Conservation (phyloP, 2,888 invertebrate genomes). For the Allacma fusca region DNA sequence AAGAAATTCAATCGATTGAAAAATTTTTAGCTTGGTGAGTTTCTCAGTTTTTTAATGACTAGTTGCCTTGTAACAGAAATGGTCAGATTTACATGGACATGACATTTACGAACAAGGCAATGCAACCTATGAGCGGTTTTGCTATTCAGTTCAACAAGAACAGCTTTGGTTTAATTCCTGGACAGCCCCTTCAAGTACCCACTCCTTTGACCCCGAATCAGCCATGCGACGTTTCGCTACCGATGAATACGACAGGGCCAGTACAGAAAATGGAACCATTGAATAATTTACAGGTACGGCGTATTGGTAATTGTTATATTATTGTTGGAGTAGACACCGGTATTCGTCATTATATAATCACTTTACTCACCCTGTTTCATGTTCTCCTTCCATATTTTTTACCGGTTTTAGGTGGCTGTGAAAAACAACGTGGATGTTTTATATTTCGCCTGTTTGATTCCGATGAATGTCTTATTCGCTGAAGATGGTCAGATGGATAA, state of each 20-base stretch:
- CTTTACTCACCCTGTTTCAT: too few relatives aligned
- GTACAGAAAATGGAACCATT: constrained; percentile 98
- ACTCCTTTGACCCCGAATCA: constrained; percentile 82
- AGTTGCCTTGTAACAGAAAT: constrained; percentile 67
- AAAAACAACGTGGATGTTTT: constrained; percentile 99
- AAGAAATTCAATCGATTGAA: constrained; percentile 40
- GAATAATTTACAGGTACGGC: constrained; percentile 85
- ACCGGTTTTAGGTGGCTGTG: constrained; percentile 79
- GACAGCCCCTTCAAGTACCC: constrained; percentile 79
- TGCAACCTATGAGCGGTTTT: constrained; percentile 96
- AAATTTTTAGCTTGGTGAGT: too few relatives aligned
- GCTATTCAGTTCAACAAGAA: constrained; percentile 99
- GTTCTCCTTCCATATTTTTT: neutral
- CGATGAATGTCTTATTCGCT: constrained; percentile 89
- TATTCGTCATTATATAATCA: too few relatives aligned
- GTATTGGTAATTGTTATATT: too few relatives aligned
- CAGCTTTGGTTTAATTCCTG: constrained; percentile 93
- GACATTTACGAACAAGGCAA: constrained; percentile 95
- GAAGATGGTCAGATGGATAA: constrained; percentile 99
- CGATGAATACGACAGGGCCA: constrained; percentile 84
- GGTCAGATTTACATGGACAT: constrained; percentile 93
- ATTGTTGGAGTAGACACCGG: too few relatives aligned
- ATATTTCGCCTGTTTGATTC: constrained; percentile 94
- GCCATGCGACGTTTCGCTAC: constrained; percentile 78
- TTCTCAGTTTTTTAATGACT: neutral